phyloP scores from a whole-genome alignment of 1,140 invertebrate species.

The Pseudomyrmex dendroicus region DNA sequence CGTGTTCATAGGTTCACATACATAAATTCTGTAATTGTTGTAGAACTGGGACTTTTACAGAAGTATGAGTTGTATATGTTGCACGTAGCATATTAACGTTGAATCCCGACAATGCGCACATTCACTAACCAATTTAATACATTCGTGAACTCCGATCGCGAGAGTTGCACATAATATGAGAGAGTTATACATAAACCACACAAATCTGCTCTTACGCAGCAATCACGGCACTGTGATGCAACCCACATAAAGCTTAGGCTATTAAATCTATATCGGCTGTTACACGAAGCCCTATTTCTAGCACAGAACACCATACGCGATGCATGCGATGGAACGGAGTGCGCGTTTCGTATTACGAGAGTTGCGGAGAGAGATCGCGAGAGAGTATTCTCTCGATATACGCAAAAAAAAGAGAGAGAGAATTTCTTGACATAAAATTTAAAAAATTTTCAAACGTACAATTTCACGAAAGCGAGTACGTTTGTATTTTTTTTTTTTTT shows the following conservation, averaged over 20 bases:
- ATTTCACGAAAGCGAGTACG: not conserved
- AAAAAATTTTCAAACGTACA: not conserved
- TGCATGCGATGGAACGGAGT: not conserved
- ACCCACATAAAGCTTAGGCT: slow-evolving; percentile 45
- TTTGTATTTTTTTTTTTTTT: not conserved
- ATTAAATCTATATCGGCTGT: slow-evolving; percentile 58
- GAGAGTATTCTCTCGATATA: not conserved
- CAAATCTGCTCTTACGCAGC: slow-evolving; percentile 52
- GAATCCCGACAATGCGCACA: slow-evolving; percentile 24
- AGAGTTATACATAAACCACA: slow-evolving; percentile 53
- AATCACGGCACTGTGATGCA: slow-evolving; percentile 48
- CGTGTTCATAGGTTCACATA: no score
- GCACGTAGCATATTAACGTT: not conserved
- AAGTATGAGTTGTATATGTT: not conserved
- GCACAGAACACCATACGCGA: slow-evolving; percentile 1
- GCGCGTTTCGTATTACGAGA: not conserved
- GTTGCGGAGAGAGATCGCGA: no score
- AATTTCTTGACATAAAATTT: not conserved
- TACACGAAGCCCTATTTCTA: slow-evolving; percentile 52
- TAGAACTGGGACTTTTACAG: not conserved
- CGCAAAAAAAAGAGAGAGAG: not conserved
- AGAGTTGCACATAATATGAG: slow-evolving; percentile 41
- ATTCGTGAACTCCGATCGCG: slow-evolving; percentile 43
- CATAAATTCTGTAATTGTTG: no score
- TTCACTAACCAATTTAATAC: slow-evolving; percentile 45